Evolutionary conservation across 2,113 vertebrate species (phyloP), one percentile per base, ranked within the genome.

Genomic region (Brachyhypopomus gauderio): DNA sequence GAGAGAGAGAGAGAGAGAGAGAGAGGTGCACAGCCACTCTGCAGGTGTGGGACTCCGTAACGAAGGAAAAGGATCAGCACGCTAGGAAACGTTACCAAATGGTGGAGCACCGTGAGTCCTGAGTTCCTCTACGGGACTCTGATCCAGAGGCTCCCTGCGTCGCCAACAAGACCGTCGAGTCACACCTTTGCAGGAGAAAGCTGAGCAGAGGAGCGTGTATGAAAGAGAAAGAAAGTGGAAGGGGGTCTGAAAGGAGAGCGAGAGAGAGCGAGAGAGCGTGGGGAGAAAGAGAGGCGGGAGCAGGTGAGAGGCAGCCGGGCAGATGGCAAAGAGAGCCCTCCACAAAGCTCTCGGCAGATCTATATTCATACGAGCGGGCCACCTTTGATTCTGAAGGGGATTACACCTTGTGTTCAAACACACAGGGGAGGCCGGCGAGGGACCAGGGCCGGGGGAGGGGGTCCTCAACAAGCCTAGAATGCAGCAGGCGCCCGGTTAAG

Each of bases 331-430:
- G 77, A 86, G 82, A 83, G 89, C 81, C 87, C 89, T 88, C 87
- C 88, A 90, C 88, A 91, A 89, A 87, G 88, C 86, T 86, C 81
- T 85, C 74, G 77, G 52, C 56, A 81, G 87, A 89, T 89, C 90
- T 89, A 89, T 88, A 92, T 92, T 89, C 92, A 92, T 92, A 91
- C 91, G 90, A 90, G 87, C 89, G 90, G 89, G 90, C 88, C 92
- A 92, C 91, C 92, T 94, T 92, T 93, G 93, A 94, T 92, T 91
- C 90, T 84, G 92, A 94, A 93, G 92, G 91, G 92, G 92, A 92
- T 94, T 93, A 92, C 87, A 88, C 88, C 91, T 92, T 91, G 89
- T 92, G 91, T 90, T 92, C 89, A 89, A 91, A 92, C 88, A 92
- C 86, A 79, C 78, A 75, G 75, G 81, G 75, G 85, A 92, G 91